Base-by-base conservation (phyloP, 2,888 invertebrate species). In the Callinectes sapidus region DNA sequence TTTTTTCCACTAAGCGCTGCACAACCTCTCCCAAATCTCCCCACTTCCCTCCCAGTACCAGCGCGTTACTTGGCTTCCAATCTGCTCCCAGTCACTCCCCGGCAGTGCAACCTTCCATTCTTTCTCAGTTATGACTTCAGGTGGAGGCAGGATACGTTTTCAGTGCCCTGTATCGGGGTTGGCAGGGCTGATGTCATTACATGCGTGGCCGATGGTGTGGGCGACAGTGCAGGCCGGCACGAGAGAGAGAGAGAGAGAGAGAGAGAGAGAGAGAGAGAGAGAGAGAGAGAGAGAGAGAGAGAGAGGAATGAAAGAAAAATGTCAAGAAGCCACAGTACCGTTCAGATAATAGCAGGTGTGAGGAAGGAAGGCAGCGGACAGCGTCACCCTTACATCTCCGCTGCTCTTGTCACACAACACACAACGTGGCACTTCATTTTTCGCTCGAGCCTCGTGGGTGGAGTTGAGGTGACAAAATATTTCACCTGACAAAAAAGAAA, bases 201-300 rank as follows among this genome's bases (percentile, higher is more conserved):
- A 81, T 35, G 87, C 42, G 87, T 28, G 87, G 54, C 48, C 18
- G 87, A 39, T n/a, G 54, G 87, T n/a, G 87, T 28, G 87, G n/a
- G 55, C 28, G 87, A 87, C 54, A 32, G 87, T 18, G 87, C 48
- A 55, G 6, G 28, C 14, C 28, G 55, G 87, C 48, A 55, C 32
- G 87, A 54, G 14, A 13, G n/a, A n/a, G 87, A 16, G n/a, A 42
- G 87, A 39, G 87, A 18, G 87, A 48, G 87, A 87, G 54, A 48
- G 87, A 87, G n/a, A 87, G 87, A 54, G 48, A 87, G 87, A 54
- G 23, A 87, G 54, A 87, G 39, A 87, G 71, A 71, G 87, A 42
- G 87, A 87, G 42, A 42, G 87, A 87, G 39, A 42, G 42, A 87
- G 39, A 54, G 87, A 54, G 48, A 87, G 87, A 87, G 48, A 87